phyloP scores from a whole-genome alignment of 2,113 vertebrate genomes.

The Cyanoramphus novaezelandiae region DNA sequence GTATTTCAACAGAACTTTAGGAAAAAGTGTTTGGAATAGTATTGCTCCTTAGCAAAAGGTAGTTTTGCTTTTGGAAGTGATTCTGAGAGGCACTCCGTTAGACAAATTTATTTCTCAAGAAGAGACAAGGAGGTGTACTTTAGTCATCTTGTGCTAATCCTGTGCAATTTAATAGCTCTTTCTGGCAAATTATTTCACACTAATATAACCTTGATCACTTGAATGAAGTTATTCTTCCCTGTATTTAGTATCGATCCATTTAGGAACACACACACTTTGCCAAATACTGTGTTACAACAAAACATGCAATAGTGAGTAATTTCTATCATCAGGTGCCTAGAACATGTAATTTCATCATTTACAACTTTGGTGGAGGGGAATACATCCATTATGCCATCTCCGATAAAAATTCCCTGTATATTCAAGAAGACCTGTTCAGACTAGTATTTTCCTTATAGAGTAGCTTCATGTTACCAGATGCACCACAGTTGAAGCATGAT shows the following conservation, averaged over 20 bases:
- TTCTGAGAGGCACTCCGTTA: background rate
- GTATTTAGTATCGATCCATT: background rate
- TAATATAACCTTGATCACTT: background rate
- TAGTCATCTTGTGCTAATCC: background rate
- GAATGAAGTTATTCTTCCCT: background rate
- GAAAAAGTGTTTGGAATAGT: background rate
- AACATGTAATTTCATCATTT: background rate
- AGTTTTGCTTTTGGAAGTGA: background rate
- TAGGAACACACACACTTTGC: background rate
- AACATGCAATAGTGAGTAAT: background rate
- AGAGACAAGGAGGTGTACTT: background rate
- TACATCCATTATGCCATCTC: background rate
- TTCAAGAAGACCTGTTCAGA: background rate
- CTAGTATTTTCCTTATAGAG: background rate
- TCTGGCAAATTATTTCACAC: background rate
- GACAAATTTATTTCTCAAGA: background rate
- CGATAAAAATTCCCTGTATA: background rate
- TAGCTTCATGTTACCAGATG: background rate
- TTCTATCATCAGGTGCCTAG: background rate
- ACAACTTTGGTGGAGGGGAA: background rate
- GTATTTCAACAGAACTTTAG: background rate
- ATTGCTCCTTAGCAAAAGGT: background rate
- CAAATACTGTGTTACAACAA: slow-evolving; percentile 28
- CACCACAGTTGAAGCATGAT: background rate
- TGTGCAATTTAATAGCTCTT: background rate